Evolutionary conservation across 2,113 vertebrate genomes (phyloP).

Genomic region (Isurus oxyrinchus): DNA sequence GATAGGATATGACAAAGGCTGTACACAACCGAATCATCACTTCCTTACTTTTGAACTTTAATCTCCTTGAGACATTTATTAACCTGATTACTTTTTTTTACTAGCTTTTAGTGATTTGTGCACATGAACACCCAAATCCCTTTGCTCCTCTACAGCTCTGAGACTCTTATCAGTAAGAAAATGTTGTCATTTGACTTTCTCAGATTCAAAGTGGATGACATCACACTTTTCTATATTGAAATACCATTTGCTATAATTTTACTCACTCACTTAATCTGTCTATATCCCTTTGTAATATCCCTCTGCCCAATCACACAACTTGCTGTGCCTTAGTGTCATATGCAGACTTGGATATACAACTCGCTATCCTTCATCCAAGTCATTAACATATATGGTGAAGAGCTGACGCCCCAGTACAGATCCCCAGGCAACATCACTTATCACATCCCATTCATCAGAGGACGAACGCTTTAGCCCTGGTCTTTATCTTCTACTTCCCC

Average conservation of each 20-base stretch:
- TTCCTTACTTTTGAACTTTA: not conserved
- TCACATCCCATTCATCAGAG: not conserved
- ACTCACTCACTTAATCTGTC: not conserved
- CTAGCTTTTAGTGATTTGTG: not conserved
- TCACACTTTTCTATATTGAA: not conserved
- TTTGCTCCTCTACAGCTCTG: no score
- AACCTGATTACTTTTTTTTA: not conserved
- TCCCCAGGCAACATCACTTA: not conserved
- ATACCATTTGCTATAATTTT: not conserved
- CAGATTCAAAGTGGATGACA: not conserved
- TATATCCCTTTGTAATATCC: no score
- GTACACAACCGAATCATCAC: not conserved
- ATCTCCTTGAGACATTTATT: not conserved
- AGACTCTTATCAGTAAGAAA: not conserved
- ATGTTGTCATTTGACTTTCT: not conserved
- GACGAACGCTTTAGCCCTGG: not conserved
- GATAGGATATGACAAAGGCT: not conserved
- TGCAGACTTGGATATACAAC: not conserved
- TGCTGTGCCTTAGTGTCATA: not conserved
- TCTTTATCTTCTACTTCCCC: not conserved
- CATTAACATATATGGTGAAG: not conserved
- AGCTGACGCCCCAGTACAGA: not conserved
- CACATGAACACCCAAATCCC: not conserved
- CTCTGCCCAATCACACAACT: no score
- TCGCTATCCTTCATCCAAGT: not conserved